Percentiles rank a stretch among this genome's conserved stretches.
These are phyloP conservation scores for Tachycineta bicolor DNA, from an alignment of 2,113 vertebrate genomes.

Conservation along the genomic window DNA sequence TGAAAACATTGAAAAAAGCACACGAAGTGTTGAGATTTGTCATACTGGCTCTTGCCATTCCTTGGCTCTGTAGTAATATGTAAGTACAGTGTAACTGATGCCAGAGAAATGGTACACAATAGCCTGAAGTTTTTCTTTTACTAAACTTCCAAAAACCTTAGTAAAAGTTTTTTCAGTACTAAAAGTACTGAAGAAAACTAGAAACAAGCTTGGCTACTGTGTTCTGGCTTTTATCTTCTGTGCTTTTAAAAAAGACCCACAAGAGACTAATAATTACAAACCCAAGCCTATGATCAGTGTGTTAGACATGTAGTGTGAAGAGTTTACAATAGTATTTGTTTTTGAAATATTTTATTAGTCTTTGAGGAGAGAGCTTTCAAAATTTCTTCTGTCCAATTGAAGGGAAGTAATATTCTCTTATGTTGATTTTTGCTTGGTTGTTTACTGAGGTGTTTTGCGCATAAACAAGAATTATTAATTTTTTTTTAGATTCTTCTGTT, in stretches of 20 bases:
- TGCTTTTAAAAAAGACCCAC: background rate
- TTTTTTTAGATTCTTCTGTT: background rate
- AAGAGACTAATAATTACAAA: background rate
- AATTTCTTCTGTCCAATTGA: background rate
- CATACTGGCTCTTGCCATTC: background rate
- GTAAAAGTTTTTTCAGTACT: background rate
- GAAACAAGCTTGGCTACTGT: background rate
- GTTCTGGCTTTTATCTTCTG: background rate
- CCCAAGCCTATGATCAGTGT: background rate
- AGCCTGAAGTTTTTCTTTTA: background rate
- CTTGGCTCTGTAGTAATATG: background rate
- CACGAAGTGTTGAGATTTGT: background rate
- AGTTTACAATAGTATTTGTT: background rate
- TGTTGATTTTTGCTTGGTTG: background rate
- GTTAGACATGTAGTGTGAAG: background rate
- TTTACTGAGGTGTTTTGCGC: background rate
- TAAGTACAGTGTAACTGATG: background rate
- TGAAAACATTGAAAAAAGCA: background rate
- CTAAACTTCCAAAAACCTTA: background rate
- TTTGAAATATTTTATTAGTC: background rate
- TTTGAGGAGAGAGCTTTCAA: background rate
- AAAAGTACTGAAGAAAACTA: background rate
- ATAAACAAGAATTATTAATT: background rate
- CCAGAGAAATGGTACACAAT: background rate
- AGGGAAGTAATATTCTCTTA: background rate